A percentile compares a stretch with the other conserved stretches of the same genome.
Evolutionary conservation across 2,888 invertebrate species (phyloP).

Genomic region (Cantharis rustica): DNA sequence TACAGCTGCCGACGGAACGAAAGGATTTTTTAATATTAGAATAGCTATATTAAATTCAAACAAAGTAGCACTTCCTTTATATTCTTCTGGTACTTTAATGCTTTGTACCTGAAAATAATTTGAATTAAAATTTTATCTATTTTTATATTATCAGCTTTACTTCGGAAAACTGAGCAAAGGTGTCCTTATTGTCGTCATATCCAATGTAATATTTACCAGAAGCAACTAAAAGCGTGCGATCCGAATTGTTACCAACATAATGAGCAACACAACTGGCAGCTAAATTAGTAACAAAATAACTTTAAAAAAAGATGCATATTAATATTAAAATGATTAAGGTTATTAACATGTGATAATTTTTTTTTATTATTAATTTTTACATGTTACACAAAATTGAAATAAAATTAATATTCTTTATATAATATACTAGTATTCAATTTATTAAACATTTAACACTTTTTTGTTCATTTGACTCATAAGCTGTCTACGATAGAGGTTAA

Average conservation of each 20-base stretch:
- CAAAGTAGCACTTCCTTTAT: neutral
- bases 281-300: too few species aligned
- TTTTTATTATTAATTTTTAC: too few species aligned
- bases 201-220: neutral
- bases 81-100: neutral
- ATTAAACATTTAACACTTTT: too few species aligned
- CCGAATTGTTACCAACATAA: neutral
- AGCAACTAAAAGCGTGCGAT: neutral
- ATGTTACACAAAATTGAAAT: too few species aligned
- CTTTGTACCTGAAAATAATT: neutral
- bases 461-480: too few species aligned
- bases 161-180: neutral
- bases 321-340: too few species aligned
- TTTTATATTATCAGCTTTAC: neutral
- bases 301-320: too few species aligned
- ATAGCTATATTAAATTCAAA: neutral
- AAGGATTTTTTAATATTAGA: neutral
- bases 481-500: too few species aligned
- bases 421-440: too few species aligned
- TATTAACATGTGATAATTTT: too few species aligned
- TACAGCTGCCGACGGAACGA: neutral
- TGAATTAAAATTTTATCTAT: neutral
- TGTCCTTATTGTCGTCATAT: neutral
- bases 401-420: too few species aligned
- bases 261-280: neutral